Base-by-base conservation (phyloP, 1,140 invertebrate species). In the Lepidotrigona ventralis region DNA sequence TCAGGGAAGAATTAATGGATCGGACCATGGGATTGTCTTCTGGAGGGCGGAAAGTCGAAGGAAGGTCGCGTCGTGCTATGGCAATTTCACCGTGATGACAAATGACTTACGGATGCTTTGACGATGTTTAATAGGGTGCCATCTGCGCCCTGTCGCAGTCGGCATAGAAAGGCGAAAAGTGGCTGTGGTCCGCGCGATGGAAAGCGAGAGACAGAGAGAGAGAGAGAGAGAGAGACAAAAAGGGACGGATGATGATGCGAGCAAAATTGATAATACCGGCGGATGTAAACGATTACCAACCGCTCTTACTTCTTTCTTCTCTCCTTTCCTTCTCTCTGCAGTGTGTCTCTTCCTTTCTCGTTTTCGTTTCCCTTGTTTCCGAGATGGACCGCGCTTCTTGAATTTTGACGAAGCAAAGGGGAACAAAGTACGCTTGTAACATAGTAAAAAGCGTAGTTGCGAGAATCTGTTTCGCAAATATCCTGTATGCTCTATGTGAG, bases 221-320 rank as follows among this genome's bases (percentile, higher is more conserved):
- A 39, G 33, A 39, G 33, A 89, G 87, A 81, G 85, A 84, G 86
- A 86, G 54, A 87, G 33, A 70, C 26, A 77, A 60, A 81, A 66
- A 75, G 56, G 71, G 54, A 83, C 26, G 74, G 79, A 83, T 89
- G 77, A 86, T 90, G 90, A 90, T 90, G 89, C 86, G 91, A 90
- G 85, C 88, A 87, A 91, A 91, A 91, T 91, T 91, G 91, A 91
- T 91, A 91, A 91, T 91, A 79, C 89, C 84, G 81, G 88, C 88
- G 91, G 89, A 91, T 90, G 87, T 89, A 91, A 91, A 91, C 89
- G 89, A 91, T 90, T 90, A 91, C 88, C 77, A 79, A 54, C 46
- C 85, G 66, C 64, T 56, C 60, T 81, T 81, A 64, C 78, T 75
- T 79, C 23, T 9, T 9, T 21, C 21, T 23, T 33, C 26, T 33